phyloP scores from a whole-genome alignment of 2,113 vertebrate species.

The Tyto alba region DNA sequence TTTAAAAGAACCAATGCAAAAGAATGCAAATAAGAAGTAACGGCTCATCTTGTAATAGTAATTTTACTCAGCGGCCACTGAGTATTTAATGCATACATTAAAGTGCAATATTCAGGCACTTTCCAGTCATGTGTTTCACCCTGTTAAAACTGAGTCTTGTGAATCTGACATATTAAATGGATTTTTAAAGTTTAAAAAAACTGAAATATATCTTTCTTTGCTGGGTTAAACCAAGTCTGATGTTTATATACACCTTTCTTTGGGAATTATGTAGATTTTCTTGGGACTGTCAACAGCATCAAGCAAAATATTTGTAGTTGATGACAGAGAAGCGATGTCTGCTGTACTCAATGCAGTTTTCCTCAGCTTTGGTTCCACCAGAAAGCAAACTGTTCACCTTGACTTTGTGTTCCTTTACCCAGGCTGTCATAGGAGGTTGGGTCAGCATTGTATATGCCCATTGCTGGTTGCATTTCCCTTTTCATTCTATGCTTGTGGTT shows the following conservation, averaged over 20 bases:
- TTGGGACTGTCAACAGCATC: neutral
- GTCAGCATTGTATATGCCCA: neutral
- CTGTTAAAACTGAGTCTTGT: neutral
- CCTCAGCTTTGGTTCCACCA: neutral
- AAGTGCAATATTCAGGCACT: neutral
- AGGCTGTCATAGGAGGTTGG: neutral
- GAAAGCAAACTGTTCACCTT: neutral
- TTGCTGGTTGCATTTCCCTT: neutral
- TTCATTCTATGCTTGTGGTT: neutral
- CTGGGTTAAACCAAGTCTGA: neutral
- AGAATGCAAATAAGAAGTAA: neutral
- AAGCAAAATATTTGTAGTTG: neutral
- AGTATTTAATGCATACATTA: neutral
- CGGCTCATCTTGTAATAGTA: neutral
- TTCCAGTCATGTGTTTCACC: neutral
- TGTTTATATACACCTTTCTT: neutral
- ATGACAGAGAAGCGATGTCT: neutral
- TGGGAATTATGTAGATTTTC: neutral
- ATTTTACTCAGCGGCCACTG: neutral
- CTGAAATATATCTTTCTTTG: neutral
- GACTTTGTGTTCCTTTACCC: neutral
- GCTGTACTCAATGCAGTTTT: neutral
- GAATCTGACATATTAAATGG: neutral
- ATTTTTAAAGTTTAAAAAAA: neutral
- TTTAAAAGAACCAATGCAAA: neutral